Evolutionary conservation across 2,797 vertebrate genomes (phyloP).

Genomic region (Odontamblyopus rebecca): DNA sequence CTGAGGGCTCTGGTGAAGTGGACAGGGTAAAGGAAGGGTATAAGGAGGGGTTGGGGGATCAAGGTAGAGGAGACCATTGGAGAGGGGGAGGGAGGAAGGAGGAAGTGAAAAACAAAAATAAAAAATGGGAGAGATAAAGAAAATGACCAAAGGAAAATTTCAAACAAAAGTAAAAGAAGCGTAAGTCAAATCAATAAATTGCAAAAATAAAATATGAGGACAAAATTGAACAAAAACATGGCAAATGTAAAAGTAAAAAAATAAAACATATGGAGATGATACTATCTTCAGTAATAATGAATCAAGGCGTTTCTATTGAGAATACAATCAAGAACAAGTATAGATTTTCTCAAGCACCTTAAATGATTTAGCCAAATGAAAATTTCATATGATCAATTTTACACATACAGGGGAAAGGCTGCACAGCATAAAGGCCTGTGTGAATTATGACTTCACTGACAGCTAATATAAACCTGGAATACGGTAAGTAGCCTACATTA

Average conservation of each 20-base stretch:
- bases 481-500: background rate
- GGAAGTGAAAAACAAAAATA: conserved; percentile 86
- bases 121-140: conserved; percentile 91
- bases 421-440: background rate
- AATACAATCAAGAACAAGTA: background rate
- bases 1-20: conserved; percentile 92
- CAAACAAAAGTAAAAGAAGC: conserved; percentile 70
- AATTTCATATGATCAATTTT: background rate
- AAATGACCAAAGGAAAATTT: conserved; percentile 84
- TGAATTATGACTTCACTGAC: conserved; percentile 2
- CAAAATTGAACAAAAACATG: conserved; percentile 50
- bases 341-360: background rate
- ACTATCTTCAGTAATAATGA: conserved; percentile 77
- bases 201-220: conserved; percentile 42
- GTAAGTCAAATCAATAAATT: conserved; percentile 63
- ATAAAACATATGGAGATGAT: conserved; percentile 47
- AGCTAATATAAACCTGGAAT: conserved; percentile 1
- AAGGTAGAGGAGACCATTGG: conserved; percentile 75
- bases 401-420: background rate
- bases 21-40: conserved; percentile 66
- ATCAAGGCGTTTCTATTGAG: conserved; percentile 43
- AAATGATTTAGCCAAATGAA: background rate
- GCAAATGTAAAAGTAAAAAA: conserved; percentile 75
- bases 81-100: conserved; percentile 52
- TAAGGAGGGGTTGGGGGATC: conserved; percentile 48